phyloP scores from a whole-genome alignment of 1,140 invertebrate species.

The Sitobion miscanthi region DNA sequence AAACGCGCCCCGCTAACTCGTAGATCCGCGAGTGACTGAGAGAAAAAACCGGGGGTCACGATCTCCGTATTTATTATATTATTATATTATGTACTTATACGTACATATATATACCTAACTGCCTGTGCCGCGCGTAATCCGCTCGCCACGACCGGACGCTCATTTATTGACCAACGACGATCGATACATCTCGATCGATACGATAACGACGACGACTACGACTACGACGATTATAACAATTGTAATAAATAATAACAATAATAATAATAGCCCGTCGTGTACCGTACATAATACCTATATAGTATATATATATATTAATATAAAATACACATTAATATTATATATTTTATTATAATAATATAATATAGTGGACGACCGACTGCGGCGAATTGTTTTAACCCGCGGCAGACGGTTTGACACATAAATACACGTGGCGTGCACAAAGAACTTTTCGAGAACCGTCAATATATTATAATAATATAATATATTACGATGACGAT shows the following conservation, averaged over 20 bases:
- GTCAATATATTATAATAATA: neutral
- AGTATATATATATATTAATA: neutral
- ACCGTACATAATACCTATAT: neutral
- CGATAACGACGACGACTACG: conserved; percentile 7
- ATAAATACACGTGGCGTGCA: neutral
- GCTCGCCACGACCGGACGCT: conserved; percentile 31
- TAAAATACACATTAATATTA: neutral
- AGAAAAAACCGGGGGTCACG: conserved; percentile 20
- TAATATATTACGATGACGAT: conserved; percentile 33
- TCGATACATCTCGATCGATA: conserved; percentile 16
- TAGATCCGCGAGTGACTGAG: neutral
- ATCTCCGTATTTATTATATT: conserved; percentile 5
- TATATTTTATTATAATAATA: neutral
- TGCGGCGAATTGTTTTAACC: neutral
- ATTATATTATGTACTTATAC: conserved; percentile 5
- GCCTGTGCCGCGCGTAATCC: neutral
- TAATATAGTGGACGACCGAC: neutral
- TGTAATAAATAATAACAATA: conserved; percentile 22
- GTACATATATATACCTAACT: neutral
- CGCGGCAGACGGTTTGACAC: neutral
- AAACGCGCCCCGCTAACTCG: neutral
- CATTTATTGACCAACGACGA: conserved; percentile 26
- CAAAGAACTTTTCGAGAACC: neutral
- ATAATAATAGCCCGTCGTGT: conserved; percentile 36
- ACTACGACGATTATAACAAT: conserved; percentile 25